Evolutionary conservation across 1,140 invertebrate species (phyloP).

Genomic region (Zaprionus gabonicus): DNA sequence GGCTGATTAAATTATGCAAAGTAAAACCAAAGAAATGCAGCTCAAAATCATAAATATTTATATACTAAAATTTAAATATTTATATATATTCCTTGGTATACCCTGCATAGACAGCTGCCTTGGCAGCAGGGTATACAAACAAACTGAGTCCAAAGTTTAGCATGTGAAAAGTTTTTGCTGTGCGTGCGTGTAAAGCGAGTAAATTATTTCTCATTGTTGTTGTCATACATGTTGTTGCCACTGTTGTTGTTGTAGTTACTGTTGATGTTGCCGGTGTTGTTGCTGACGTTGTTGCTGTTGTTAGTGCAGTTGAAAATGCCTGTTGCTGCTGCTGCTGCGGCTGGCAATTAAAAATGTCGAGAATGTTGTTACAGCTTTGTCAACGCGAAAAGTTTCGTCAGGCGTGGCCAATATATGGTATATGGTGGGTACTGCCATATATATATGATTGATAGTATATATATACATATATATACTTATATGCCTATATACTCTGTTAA

Average conservation of each 20-base stretch:
- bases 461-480: not conserved
- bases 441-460: not conserved
- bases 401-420: conserved; percentile 5
- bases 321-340: conserved; percentile 60
- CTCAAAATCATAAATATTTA: not conserved
- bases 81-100: not conserved
- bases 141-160: conserved; percentile 47
- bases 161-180: conserved; percentile 18
- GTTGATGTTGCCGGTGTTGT: conserved; percentile 18
- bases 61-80: conserved; percentile 1
- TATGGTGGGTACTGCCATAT: not conserved
- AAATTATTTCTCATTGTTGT: conserved; percentile 66
- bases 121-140: conserved; percentile 1
- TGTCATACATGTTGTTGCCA: conserved; percentile 42
- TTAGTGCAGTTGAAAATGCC: conserved; percentile 61
- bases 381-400: conserved; percentile 11
- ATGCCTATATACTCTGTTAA: not conserved
- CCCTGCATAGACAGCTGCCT: not conserved
- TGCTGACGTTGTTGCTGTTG: conserved; percentile 8
- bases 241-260: conserved; percentile 6
- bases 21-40: not conserved
- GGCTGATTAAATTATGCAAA: not conserved
- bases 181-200: conserved; percentile 62
- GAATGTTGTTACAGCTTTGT: conserved; percentile 57
- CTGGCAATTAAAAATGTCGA: conserved; percentile 67